Evolutionary conservation across 2,888 invertebrate species (phyloP).

Genomic region (Pandemis heparana): DNA sequence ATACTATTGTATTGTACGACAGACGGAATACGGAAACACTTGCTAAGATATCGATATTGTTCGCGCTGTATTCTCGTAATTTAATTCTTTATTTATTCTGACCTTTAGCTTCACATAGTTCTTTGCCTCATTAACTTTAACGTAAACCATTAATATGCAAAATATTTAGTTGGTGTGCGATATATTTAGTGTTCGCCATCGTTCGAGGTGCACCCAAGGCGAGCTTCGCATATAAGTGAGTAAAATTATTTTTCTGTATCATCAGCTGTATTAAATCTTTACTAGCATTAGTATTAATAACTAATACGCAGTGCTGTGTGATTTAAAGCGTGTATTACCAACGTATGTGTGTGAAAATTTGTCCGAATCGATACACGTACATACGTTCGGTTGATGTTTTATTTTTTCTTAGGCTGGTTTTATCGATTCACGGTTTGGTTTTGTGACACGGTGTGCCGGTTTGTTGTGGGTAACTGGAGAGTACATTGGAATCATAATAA

Average conservation of each 20-base stretch:
- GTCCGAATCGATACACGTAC: slow-evolving; percentile 47
- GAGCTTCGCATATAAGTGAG: slow-evolving; percentile 43
- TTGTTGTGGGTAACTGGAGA: slow-evolving; percentile 32
- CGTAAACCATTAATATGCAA: slow-evolving; percentile 31
- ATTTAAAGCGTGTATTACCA: slow-evolving; percentile 1
- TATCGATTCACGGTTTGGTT: slow-evolving; percentile 49
- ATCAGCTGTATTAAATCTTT: slow-evolving; percentile 21
- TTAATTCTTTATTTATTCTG: slow-evolving; percentile 39
- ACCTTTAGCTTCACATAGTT: slow-evolving; percentile 28
- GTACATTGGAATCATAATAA: slow-evolving; percentile 26
- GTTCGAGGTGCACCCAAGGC: slow-evolving; percentile 18
- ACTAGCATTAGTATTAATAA: not conserved
- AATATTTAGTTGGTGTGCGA: slow-evolving; percentile 22
- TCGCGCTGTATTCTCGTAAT: slow-evolving; percentile 14
- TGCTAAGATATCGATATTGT: slow-evolving; percentile 20
- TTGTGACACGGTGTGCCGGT: slow-evolving; percentile 37
- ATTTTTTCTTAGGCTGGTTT: slow-evolving; percentile 53
- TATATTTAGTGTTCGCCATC: slow-evolving; percentile 28
- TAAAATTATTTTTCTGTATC: slow-evolving; percentile 46
- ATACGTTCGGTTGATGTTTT: slow-evolving; percentile 46
- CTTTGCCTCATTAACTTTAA: slow-evolving; percentile 25
- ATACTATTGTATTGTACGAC: not conserved
- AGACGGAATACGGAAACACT: slow-evolving; percentile 24
- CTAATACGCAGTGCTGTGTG: not conserved
- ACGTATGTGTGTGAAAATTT: slow-evolving; percentile 14